phyloP scores from a whole-genome alignment of 2,888 invertebrate genomes.

The Notodonta dromedarius region DNA sequence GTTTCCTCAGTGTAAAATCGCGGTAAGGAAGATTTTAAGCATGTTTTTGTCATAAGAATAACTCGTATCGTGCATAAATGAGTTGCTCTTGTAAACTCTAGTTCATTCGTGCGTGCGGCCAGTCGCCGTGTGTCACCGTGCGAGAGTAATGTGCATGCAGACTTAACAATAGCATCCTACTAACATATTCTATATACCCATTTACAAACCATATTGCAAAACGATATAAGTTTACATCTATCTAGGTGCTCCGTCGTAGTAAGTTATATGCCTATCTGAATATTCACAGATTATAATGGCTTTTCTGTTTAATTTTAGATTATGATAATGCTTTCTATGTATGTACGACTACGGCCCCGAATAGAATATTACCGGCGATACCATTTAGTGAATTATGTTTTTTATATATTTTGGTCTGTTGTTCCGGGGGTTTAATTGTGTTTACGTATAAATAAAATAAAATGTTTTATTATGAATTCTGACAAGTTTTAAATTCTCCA shows the following conservation, averaged over 20 bases:
- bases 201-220: conserved; percentile 24
- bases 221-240: conserved; percentile 41
- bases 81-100: conserved; percentile 14
- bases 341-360: not conserved
- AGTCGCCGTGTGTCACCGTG: conserved; percentile 15
- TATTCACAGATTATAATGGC: conserved; percentile 55
- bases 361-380: conserved; percentile 13
- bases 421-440: conserved; percentile 49
- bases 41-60: conserved; percentile 34
- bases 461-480: conserved; percentile 19
- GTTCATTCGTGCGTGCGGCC: conserved; percentile 8
- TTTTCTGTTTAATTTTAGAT: conserved; percentile 58
- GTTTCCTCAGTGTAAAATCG: too few species aligned
- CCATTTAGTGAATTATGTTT: not conserved
- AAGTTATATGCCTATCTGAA: conserved; percentile 51
- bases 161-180: conserved; percentile 23
- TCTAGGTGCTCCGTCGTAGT: conserved; percentile 59
- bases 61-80: conserved; percentile 27
- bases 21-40: conserved; percentile 21
- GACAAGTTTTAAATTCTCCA: conserved; percentile 29
- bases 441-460: conserved; percentile 44
- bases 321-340: conserved; percentile 40
- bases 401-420: conserved; percentile 59
- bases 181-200: conserved; percentile 39
- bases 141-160: conserved; percentile 25